phyloP scores from a whole-genome alignment of 2,888 invertebrate species.

The Entomobrya proxima region DNA sequence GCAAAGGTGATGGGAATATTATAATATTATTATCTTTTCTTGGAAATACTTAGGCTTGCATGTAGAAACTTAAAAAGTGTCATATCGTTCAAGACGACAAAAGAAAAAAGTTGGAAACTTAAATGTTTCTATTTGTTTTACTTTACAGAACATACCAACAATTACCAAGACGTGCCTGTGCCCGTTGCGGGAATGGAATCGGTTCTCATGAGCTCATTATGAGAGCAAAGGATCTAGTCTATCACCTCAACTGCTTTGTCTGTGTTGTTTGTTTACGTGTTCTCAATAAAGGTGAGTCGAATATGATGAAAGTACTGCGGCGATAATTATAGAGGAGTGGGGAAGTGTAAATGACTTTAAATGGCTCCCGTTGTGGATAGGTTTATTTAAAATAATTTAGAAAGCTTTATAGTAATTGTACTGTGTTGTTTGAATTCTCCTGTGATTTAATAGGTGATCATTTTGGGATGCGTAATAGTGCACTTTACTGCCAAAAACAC shows the following conservation, averaged over 20 bases:
- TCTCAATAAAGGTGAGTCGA: conserved; percentile 82
- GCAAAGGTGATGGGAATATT: conserved; percentile 23
- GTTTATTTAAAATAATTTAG: background rate
- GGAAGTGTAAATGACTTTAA: background rate
- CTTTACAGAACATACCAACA: conserved; percentile 87
- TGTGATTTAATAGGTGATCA: conserved; percentile 83
- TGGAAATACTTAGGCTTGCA: conserved; percentile 22
- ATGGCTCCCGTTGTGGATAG: background rate
- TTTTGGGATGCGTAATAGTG: conserved; percentile 90
- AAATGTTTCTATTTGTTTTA: conserved; percentile 35
- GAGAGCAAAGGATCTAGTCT: conserved; percentile 91
- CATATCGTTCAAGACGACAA: background rate
- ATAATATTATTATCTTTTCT: conserved; percentile 38
- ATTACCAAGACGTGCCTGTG: conserved; percentile 84
- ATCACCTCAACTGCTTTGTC: conserved; percentile 93
- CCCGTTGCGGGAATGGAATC: conserved; percentile 90
- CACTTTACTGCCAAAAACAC: conserved; percentile 84
- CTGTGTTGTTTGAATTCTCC: background rate
- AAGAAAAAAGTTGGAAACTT: background rate
- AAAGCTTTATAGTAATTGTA: background rate
- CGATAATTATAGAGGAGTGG: background rate
- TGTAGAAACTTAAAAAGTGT: conserved; percentile 17
- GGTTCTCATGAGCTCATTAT: conserved; percentile 93
- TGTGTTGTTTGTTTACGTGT: conserved; percentile 89
- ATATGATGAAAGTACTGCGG: background rate